Evolutionary conservation across 1,140 invertebrate species (phyloP), one percentile per base, ranked within the genome.

Genomic region (Teleogryllus occipitalis): DNA sequence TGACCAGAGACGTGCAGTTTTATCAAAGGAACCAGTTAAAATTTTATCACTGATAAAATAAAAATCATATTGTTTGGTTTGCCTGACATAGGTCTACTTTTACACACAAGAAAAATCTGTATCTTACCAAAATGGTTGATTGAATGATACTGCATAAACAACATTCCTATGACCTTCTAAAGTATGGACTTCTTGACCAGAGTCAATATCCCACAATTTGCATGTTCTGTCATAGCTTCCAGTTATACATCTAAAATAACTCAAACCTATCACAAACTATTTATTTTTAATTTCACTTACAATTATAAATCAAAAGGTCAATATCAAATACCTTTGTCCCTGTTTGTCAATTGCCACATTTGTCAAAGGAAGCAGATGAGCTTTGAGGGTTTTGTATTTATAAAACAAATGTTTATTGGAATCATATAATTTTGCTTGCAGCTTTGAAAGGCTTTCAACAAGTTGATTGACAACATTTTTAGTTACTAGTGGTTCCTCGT

Each of bases 161-260:
- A 94, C 93, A 86, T 94, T 95, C 80, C 92, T 90, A 83, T 96
- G 94, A 39, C 93, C 93, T 72, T 89, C 85, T 14, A 95, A 87
- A 73, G 91, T 90, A 83, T 90, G 88, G 82, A 92, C 84, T 83
- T 94, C 92, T 78, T 88, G 87, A 49, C 93, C 93, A n/a, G 89
- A 88, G 78, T 92, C 90, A 80, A 93, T 91, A 84, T 94, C 90
- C 91, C 94, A 95, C 80, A 95, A 87, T 85, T 94, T 94, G 86
- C 93, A 95, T n/a, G 93, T 95, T 82, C 93, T 86, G 85, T 96
- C 94, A 85, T 95, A 95, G 85, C 93, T 95, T 76, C 93, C 93
- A 2, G 94, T 93, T 77, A 95, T 85, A 85, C 93, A 95, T 85
- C 93, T 95, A 83, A 39, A 83, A 84, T 79, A 80, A 21, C 8